Evolutionary conservation across 1,140 invertebrate genomes (phyloP), one percentile per base, ranked within the genome.

Genomic region (Drosophila sucinea): DNA sequence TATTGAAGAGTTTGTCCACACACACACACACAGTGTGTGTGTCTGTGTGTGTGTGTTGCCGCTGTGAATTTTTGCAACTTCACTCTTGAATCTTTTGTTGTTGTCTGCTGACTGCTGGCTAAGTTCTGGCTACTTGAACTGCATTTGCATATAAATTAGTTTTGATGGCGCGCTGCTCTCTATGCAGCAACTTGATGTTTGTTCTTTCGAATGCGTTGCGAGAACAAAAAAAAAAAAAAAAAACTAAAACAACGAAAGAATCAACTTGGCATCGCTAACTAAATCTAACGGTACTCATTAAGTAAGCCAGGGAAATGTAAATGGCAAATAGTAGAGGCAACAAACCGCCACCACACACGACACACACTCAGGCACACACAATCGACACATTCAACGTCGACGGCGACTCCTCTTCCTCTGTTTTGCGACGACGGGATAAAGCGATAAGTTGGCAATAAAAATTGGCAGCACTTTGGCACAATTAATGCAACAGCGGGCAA

Each of bases 61-160:
- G 58, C 40, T 25, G 58, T 40, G 56, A 58, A 58, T 58, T 55
- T 25, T 62, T 25, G 40, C 72, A 61, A 44, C 56, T 56, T n/a
- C 38, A 47, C 47, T 67, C 56, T 56, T 56, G 55, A 57, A 67
- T 74, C 67, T 79, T 79, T 79, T 79, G 76, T 71, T 71, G 73
- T 61, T 51, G 44, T 23, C 44, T 51, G 23, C 44, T 51, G 44
- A 27, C 44, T 51, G 40, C 40, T 44, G n/a, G n/a, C 17, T 23
- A 2, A 51, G 44, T 51, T 51, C 44, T 51, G 70, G 73, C 83
- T 87, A 87, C 84, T 89, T 87, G 84, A 89, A 89, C 84, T 89
- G 83, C 84, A 87, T 87, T 87, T 87, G 83, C 83, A 87, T 89
- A 83, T 87, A 87, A 87, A 87, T 87, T 89, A 87, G 83, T 87